Base-by-base conservation (phyloP, 1,140 invertebrate species). In the Bursaphelenchus mucronatus region DNA sequence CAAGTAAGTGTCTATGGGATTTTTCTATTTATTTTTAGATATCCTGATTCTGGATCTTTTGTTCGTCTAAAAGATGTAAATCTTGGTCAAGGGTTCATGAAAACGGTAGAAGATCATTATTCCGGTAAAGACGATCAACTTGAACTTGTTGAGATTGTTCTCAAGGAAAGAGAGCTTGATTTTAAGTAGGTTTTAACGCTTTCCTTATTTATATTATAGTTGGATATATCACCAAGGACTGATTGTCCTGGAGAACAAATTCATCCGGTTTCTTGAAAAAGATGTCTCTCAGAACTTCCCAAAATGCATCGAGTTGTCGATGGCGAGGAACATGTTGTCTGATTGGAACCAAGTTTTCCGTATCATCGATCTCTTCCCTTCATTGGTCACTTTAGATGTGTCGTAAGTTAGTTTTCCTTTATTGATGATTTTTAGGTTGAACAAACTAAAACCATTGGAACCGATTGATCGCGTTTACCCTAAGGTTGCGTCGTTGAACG, bases 1-100 rank as follows among this genome's bases (percentile, higher is more conserved):
- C 10, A 55, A 51, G 71, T 73, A 47, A 9, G 57, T 11, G 39
- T 3, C 11, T 63, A n/a, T 62, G n/a, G n/a, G n/a, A n/a, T 62
- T 9, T 9, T 63, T 6, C 0, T 15, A 61, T 41, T n/a, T 17
- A 3, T 49, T 39, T 73, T 74, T 40, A 76, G 71, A 19, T 30
- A 19, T 7, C 30, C 55, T 8, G 70, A 47, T 17, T 73, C 73
- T 21, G 71, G 71, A 5, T 73, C 71, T 7, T 73, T 73, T 61
- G 69, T 73, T 10, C 58, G 67, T 19, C 41, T 44, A 40, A 55
- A 72, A 13, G 62, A 45, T 53, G 51, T 73, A 9, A 40, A 61
- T 13, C 43, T 61, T 62, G 71, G 69, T 9, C 47, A 19, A n/a
- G 74, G 63, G 13, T 49, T 73, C 8, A 8, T 65, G 13, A 61